phyloP scores from a whole-genome alignment of 1,140 invertebrate species.

The Callitettix versicolor region DNA sequence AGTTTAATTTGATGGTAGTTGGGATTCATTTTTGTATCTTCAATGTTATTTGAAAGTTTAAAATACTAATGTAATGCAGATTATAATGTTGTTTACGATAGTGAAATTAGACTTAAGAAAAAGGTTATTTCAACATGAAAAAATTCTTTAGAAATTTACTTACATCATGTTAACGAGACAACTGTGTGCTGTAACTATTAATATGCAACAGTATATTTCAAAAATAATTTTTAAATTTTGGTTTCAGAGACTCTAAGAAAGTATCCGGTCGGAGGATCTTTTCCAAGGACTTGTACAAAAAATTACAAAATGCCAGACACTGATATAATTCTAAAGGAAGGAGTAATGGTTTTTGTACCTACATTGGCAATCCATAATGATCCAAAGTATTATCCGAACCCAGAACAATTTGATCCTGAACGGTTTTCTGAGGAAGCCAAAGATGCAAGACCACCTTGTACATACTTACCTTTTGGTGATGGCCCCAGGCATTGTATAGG shows the following conservation, averaged over 20 bases:
- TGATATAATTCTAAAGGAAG: slow-evolving; percentile 9
- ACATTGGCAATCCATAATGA: slow-evolving; percentile 48
- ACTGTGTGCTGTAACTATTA: no score
- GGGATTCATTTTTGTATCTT: no score
- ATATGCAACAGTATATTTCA: no score
- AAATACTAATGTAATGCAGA: no score
- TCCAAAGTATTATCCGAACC: slow-evolving; percentile 52
- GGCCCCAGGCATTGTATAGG: slow-evolving; percentile 51
- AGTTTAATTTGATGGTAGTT: no score
- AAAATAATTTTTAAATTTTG: neutral
- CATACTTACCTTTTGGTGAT: slow-evolving; percentile 50
- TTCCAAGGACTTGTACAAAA: slow-evolving; percentile 25
- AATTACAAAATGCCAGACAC: slow-evolving; percentile 22
- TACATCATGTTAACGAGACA: no score
- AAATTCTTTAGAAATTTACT: no score
- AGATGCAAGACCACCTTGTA: slow-evolving; percentile 30
- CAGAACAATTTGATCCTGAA: slow-evolving; percentile 60
- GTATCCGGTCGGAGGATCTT: slow-evolving; percentile 27
- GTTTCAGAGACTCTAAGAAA: slow-evolving; percentile 27
- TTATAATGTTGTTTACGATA: no score
- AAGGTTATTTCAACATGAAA: no score
- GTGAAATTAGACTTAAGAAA: no score
- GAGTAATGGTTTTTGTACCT: slow-evolving; percentile 40
- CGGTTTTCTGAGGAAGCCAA: slow-evolving; percentile 47
- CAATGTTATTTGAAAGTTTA: no score